These are phyloP conservation scores for Heliothis virescens DNA, from an alignment of 1,140 invertebrate genomes.

Conservation along the genomic window DNA sequence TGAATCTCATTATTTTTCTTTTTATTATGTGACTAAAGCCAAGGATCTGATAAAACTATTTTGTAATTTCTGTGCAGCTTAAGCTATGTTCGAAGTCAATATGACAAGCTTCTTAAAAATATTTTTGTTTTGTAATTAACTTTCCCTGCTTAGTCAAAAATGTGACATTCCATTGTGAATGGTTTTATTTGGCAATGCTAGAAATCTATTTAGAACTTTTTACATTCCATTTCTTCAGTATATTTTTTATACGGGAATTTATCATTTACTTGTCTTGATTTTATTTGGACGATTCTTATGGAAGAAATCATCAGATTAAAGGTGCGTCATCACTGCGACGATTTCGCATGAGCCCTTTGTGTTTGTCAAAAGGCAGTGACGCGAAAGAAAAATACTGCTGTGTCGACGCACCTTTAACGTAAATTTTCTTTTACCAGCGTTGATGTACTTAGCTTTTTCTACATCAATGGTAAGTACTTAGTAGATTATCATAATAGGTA, in stretches of 20 bases:
- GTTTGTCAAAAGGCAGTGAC: no score
- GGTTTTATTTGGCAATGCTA: slow-evolving; percentile 12
- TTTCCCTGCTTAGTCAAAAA: neutral
- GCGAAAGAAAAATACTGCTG: no score
- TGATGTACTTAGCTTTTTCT: slow-evolving; percentile 48
- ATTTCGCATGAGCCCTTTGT: no score
- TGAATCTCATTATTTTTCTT: slow-evolving; percentile 43
- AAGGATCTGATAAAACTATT: neutral
- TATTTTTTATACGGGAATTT: slow-evolving; percentile 53
- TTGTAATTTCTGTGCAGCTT: neutral
- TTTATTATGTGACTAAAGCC: neutral
- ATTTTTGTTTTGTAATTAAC: neutral
- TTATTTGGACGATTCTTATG: slow-evolving; percentile 26
- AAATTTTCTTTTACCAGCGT: slow-evolving; percentile 17
- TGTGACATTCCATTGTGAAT: slow-evolving; percentile 20
- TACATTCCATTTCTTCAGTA: slow-evolving; percentile 72
- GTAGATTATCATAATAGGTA: slow-evolving; percentile 31
- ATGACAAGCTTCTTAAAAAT: neutral
- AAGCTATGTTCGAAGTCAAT: neutral
- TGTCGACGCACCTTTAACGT: no score
- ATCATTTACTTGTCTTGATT: slow-evolving; percentile 17
- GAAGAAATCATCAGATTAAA: slow-evolving; percentile 21
- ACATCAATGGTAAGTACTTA: slow-evolving; percentile 46
- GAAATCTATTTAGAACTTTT: slow-evolving; percentile 44
- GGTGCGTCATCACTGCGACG: no score